phyloP scores from a whole-genome alignment of 2,113 vertebrate genomes.

The Hiodon alosoides region DNA sequence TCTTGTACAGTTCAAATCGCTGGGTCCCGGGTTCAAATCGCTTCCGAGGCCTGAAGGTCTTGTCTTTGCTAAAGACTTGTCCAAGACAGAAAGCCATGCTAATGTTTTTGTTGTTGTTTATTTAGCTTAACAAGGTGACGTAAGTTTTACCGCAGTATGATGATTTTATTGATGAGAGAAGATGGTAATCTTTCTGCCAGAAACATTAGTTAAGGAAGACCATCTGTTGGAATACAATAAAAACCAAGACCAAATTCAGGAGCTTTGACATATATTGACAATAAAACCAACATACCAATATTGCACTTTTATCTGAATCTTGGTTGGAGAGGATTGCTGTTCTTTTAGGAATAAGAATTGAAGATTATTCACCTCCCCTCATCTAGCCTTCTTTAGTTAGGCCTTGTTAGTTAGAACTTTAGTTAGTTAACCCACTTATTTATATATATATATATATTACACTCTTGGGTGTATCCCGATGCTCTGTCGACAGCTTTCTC shows the following conservation, averaged over 20 bases:
- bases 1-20: conserved; percentile 93
- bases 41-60: conserved; percentile 89
- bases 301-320: too few species aligned
- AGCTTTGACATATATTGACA: neutral
- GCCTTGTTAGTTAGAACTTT: too few species aligned
- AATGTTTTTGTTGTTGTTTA: neutral
- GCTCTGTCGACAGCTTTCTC: too few species aligned
- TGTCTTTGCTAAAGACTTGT: conserved; percentile 96
- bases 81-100: conserved; percentile 90
- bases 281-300: neutral
- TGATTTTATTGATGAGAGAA: conserved; percentile 1
- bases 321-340: neutral
- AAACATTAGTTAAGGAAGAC: neutral
- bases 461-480: too few species aligned
- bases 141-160: conserved; percentile 25
- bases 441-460: too few species aligned
- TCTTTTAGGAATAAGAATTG: neutral
- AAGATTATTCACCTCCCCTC: neutral
- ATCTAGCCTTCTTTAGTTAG: neutral
- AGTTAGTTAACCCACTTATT: too few species aligned
- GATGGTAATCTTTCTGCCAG: neutral
- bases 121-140: conserved; percentile 24
- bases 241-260: neutral
- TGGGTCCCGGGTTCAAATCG: conserved; percentile 91
- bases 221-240: conserved; percentile 5